Base-by-base conservation (phyloP, 2,888 invertebrate genomes). In the Pediacus dermestoides region DNA sequence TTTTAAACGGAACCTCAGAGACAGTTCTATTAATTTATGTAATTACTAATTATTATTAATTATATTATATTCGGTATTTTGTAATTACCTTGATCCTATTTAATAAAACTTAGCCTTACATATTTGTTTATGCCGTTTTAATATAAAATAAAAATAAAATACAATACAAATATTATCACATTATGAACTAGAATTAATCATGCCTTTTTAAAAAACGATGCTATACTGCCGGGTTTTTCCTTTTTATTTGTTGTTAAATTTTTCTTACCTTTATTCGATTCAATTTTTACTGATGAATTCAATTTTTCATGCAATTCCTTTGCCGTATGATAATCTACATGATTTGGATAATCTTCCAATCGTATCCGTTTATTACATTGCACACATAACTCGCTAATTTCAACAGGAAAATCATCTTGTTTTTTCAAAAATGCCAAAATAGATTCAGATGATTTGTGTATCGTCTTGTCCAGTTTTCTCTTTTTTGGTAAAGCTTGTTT, bases 271-370 rank as follows among this genome's bases (percentile, higher is more conserved):
- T 6, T 26, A n/a, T 3, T 38, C 13, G 14, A 7, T 25, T 14
- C 23, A 22, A 27, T 16, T 9, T 33, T 41, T 16, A 18, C 9
- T 30, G 21, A 18, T n/a, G 46, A 31, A 46, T 85, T 85, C 4
- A 85, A 61, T 66, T 81, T 76, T 51, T 75, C 70, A 52, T 81
- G 88, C 34, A 94, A 65, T 58, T 81, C 81, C 59, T 82, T 78
- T 3, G 94, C 94, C 54, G 85, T 75, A 66, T 94, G 94, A 64
- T 81, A 91, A 70, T 94, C 91, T 8, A 77, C 67, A 66, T 92
- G 92, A 39, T 77, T 79, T 16, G 75, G 75, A 39, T 82, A 64
- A 42, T 78, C 75, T 60, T 76, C 71, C 1, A 70, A 50, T 13
- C 72, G 58, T 55, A 90, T 68, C 26, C 64, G 60, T 59, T 77